Evolutionary conservation across 2,797 vertebrate genomes (phyloP).

Genomic region (Rhynchotus rufescens): DNA sequence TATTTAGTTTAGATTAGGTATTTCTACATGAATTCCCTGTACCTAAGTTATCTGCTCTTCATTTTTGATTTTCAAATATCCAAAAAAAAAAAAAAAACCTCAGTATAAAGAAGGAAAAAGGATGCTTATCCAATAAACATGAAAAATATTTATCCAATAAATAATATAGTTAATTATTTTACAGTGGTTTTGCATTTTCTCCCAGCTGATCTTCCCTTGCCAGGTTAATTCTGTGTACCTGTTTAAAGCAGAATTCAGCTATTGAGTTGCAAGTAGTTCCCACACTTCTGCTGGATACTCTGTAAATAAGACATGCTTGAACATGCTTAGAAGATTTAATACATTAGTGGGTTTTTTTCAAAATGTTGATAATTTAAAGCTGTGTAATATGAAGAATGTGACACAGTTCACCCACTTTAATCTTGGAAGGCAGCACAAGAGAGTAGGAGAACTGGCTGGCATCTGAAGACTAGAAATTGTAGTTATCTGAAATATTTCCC

Average conservation of each 20-base stretch:
- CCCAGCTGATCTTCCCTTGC: not conserved
- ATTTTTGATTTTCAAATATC: not conserved
- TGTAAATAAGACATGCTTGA: not conserved
- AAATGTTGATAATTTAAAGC: not conserved
- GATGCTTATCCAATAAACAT: not conserved
- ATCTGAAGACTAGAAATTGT: not conserved
- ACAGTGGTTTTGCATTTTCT: not conserved
- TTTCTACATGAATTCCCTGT: not conserved
- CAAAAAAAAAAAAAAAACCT: not conserved
- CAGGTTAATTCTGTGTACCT: not conserved
- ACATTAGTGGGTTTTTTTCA: not conserved
- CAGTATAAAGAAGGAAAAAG: not conserved
- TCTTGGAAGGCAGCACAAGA: not conserved
- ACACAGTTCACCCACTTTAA: not conserved
- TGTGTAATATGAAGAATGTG: not conserved
- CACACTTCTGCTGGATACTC: not conserved
- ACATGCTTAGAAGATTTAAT: not conserved
- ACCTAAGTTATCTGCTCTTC: not conserved
- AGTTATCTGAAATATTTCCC: not conserved
- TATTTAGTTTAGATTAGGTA: not conserved
- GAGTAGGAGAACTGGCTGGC: not conserved
- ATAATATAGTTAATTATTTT: not conserved
- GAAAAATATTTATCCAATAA: not conserved
- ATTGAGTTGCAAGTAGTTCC: not conserved
- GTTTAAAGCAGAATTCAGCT: not conserved